phyloP scores from a whole-genome alignment of 2,113 vertebrate species.

The Seriola aureovittata region DNA sequence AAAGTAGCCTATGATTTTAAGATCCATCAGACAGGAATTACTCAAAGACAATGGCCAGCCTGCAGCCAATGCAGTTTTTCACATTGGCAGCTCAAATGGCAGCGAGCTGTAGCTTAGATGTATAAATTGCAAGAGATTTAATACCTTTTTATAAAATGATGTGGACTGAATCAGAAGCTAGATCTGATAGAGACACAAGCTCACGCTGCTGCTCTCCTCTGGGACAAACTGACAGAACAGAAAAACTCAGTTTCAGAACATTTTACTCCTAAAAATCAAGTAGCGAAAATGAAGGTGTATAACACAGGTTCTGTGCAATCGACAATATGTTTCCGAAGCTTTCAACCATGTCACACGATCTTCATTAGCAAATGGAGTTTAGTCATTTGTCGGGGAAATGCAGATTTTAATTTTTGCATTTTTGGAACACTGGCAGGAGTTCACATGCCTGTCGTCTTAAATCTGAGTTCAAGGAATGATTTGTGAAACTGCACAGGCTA shows the following conservation, averaged over 20 bases:
- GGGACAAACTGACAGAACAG: background rate
- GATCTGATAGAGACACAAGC: background rate
- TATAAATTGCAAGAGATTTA: background rate
- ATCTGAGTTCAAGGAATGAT: too few relatives aligned
- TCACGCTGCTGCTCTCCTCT: background rate
- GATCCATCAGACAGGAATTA: background rate
- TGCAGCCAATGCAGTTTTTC: background rate
- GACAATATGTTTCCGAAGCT: background rate
- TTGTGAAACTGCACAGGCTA: too few relatives aligned
- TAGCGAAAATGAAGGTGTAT: background rate
- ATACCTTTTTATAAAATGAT: background rate
- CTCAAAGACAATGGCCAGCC: background rate
- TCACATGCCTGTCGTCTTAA: too few relatives aligned
- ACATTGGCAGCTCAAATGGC: background rate
- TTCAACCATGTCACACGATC: background rate
- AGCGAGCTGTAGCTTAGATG: background rate
- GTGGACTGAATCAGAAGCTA: background rate
- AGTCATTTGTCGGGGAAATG: too few relatives aligned
- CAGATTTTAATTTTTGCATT: too few relatives aligned
- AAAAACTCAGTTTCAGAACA: background rate
- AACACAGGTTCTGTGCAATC: background rate
- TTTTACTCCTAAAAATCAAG: background rate
- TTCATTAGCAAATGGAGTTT: background rate
- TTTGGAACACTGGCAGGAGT: too few relatives aligned
- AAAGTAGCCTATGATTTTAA: background rate